Conservation (phyloP, 2,888 invertebrate species). For the Tigriopus californicus region DNA sequence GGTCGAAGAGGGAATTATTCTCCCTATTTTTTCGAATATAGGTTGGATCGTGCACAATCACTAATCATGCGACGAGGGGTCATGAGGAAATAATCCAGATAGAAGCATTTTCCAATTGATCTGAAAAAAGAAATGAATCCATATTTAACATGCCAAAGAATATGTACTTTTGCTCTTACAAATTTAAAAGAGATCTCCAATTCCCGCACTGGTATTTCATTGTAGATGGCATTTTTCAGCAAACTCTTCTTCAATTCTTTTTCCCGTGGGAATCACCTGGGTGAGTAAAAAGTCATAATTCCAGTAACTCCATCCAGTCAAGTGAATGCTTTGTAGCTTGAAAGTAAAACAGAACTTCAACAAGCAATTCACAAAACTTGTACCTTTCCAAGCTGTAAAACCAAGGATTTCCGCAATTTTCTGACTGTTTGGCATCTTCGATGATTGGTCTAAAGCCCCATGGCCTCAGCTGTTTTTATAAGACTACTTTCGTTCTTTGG, state of each 20-base stretch:
- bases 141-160: background rate
- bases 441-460: background rate
- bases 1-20: background rate
- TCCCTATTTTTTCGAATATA: background rate
- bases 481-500: background rate
- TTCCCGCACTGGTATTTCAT: background rate
- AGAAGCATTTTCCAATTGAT: constrained; percentile 9
- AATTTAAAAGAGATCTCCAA: background rate
- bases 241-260: constrained; percentile 7
- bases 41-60: constrained; percentile 8
- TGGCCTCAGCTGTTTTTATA: background rate
- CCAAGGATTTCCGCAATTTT: constrained; percentile 8
- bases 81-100: background rate
- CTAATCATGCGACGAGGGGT: background rate
- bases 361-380: too few relatives aligned
- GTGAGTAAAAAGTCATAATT: too few relatives aligned
- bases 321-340: too few relatives aligned
- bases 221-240: constrained; percentile 7
- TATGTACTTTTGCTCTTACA: background rate
- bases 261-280: constrained; percentile 6
- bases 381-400: constrained; percentile 3
- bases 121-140: background rate
- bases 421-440: background rate
- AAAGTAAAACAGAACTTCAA: too few relatives aligned
- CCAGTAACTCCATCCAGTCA: too few relatives aligned